Evolutionary conservation across 2,113 vertebrate species (phyloP).

Genomic region (Chlorocebus sabaeus): DNA sequence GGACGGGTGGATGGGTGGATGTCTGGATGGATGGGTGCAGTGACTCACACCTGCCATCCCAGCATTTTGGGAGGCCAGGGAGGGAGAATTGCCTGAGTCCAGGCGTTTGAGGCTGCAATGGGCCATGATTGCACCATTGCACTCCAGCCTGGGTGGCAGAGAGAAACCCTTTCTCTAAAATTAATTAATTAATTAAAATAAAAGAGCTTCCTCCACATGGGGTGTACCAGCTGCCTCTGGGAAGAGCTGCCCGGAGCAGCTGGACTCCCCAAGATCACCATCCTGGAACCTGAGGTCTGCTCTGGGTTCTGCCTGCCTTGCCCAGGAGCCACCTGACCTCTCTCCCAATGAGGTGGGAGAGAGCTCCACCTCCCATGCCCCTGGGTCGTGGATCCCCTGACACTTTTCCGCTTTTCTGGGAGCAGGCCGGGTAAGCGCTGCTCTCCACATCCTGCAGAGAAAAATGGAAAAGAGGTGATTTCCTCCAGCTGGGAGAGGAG

Average conservation of each 20-base stretch:
- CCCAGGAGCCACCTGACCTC: not conserved
- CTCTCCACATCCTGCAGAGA: not conserved
- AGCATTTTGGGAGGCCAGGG: no score
- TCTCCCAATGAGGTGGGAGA: no score
- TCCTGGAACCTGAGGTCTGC: fast-evolving
- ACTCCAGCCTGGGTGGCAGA: no score
- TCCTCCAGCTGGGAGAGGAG: not conserved
- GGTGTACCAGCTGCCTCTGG: fast-evolving
- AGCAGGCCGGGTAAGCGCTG: fast-evolving
- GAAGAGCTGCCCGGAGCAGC: not conserved
- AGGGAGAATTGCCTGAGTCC: no score
- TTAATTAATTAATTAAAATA: no score
- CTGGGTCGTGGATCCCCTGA: not conserved
- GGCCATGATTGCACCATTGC: no score
- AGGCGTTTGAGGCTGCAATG: no score
- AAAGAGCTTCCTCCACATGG: not conserved
- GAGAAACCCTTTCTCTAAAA: no score
- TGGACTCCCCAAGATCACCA: fast-evolving
- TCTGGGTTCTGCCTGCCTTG: fast-evolving
- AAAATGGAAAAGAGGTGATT: no score
- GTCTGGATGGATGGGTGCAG: no score
- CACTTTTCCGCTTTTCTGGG: fast-evolving
- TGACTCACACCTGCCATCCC: no score
- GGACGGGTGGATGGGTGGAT: no score
- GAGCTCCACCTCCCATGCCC: fast-evolving